A percentile compares a stretch with the other conserved stretches of the same genome.
These are phyloP conservation scores for Dissostichus mawsoni DNA, from an alignment of 2,113 vertebrate species.

Conservation along the genomic window DNA sequence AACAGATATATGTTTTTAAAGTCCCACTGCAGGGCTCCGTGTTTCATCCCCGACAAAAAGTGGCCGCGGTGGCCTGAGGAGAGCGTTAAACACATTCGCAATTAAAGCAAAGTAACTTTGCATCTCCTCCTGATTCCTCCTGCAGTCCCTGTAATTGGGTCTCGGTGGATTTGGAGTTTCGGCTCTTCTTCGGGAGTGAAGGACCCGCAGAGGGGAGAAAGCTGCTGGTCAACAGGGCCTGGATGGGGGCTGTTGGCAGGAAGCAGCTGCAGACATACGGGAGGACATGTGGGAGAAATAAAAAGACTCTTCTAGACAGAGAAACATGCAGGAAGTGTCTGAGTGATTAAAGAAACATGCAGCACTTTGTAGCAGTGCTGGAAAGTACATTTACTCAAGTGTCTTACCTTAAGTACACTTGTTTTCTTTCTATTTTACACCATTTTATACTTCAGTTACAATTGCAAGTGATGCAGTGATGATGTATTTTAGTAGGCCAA, in stretches of 20 bases:
- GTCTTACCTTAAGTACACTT: too few relatives aligned
- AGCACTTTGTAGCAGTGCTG: neutral
- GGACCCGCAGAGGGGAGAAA: conserved; percentile 20
- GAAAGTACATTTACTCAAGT: too few relatives aligned
- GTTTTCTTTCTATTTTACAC: too few relatives aligned
- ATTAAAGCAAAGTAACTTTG: conserved; percentile 79
- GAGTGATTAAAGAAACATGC: too few relatives aligned
- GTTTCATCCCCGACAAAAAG: conserved; percentile 71
- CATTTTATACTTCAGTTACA: too few relatives aligned
- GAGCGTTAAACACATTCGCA: conserved; percentile 78
- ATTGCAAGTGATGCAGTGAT: too few relatives aligned
- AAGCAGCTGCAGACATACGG: conserved; percentile 12
- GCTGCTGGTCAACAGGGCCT: conserved; percentile 24
- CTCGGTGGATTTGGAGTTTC: conserved; percentile 73
- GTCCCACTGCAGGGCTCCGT: conserved; percentile 56
- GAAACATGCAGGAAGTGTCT: too few relatives aligned
- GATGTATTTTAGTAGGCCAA: too few relatives aligned
- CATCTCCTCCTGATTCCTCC: conserved; percentile 66
- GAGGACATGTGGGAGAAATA: too few relatives aligned
- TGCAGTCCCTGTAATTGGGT: conserved; percentile 81
- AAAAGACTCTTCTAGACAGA: too few relatives aligned
- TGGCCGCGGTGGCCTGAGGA: conserved; percentile 72
- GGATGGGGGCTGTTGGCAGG: conserved; percentile 37
- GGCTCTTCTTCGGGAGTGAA: conserved; percentile 53
- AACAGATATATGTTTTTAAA: conserved; percentile 74